phyloP scores from a whole-genome alignment of 2,113 vertebrate genomes.

The Scytalopus superciliaris region DNA sequence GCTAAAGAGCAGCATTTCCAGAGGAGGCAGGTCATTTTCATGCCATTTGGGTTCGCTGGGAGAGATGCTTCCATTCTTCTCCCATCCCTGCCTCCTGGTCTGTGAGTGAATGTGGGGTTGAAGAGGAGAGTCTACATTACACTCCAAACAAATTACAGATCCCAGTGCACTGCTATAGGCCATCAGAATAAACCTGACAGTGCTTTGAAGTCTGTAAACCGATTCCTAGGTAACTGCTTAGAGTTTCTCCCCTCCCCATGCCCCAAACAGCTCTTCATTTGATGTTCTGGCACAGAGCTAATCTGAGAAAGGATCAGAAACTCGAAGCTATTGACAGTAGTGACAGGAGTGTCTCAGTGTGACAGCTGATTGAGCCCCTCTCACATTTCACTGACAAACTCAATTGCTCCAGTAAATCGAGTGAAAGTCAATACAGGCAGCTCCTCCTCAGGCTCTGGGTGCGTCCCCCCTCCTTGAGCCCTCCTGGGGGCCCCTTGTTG shows the following conservation, averaged over 20 bases:
- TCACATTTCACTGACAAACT: conserved; percentile 90
- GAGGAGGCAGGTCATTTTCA: conserved; percentile 11
- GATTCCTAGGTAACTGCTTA: conserved; percentile 65
- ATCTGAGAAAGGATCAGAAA: conserved; percentile 79
- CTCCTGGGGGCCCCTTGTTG: background rate
- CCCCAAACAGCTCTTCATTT: conserved; percentile 73
- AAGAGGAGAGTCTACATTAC: conserved; percentile 55
- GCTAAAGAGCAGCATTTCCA: conserved; percentile 40
- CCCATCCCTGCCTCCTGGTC: background rate
- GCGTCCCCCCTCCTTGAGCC: background rate
- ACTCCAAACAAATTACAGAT: conserved; percentile 23
- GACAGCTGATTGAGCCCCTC: conserved; percentile 87
- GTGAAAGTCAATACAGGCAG: conserved; percentile 87
- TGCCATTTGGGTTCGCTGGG: background rate
- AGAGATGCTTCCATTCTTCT: background rate
- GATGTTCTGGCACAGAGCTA: conserved; percentile 67
- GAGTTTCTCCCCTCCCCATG: conserved; percentile 44
- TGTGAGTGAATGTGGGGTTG: background rate
- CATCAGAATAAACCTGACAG: conserved; percentile 62
- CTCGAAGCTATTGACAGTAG: conserved; percentile 73
- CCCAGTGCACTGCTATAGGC: background rate
- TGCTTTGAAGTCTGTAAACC: conserved; percentile 71
- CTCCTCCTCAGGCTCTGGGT: background rate
- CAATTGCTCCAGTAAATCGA: conserved; percentile 86
- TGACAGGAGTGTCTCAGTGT: conserved; percentile 76